These are phyloP conservation scores for Papilio xuthus DNA, from an alignment of 1,140 invertebrate species.

Conservation along the genomic window DNA sequence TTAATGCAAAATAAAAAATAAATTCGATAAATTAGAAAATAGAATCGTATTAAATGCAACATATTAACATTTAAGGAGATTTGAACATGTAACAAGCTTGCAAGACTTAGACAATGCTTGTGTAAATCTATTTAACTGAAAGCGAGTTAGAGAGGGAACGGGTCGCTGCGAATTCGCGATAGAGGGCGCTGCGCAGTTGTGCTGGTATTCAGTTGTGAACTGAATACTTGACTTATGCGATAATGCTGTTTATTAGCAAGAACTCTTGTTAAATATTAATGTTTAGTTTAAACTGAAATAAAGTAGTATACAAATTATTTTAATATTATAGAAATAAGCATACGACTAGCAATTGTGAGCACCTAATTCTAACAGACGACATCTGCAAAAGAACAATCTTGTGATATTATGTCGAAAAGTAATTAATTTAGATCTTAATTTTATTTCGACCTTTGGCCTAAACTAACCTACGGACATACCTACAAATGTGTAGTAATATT, in stretches of 20 bases:
- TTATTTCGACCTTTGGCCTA: too few relatives aligned
- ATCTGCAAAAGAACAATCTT: too few relatives aligned
- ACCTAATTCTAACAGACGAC: too few relatives aligned
- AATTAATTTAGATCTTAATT: too few relatives aligned
- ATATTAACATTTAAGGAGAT: conserved; percentile 14
- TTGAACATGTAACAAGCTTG: conserved; percentile 13
- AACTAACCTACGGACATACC: too few relatives aligned
- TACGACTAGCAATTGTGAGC: too few relatives aligned
- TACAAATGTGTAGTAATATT: too few relatives aligned
- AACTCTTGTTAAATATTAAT: not conserved
- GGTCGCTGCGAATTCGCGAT: conserved; percentile 13
- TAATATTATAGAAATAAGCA: too few relatives aligned
- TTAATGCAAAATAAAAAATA: not conserved
- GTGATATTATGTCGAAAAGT: too few relatives aligned
- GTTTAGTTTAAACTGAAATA: not conserved
- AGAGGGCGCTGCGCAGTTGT: conserved; percentile 1
- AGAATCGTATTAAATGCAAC: not conserved
- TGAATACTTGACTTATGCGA: conserved; percentile 8
- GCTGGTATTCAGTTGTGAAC: not conserved
- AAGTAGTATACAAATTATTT: not conserved
- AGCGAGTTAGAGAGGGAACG: conserved; percentile 5
- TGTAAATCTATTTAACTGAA: conserved; percentile 18
- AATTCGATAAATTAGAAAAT: not conserved
- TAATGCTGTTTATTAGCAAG: conserved; percentile 4
- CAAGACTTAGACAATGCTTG: conserved; percentile 14